Base-by-base conservation (phyloP, 2,797 vertebrate genomes). In the Neomorphus geoffroyi region DNA sequence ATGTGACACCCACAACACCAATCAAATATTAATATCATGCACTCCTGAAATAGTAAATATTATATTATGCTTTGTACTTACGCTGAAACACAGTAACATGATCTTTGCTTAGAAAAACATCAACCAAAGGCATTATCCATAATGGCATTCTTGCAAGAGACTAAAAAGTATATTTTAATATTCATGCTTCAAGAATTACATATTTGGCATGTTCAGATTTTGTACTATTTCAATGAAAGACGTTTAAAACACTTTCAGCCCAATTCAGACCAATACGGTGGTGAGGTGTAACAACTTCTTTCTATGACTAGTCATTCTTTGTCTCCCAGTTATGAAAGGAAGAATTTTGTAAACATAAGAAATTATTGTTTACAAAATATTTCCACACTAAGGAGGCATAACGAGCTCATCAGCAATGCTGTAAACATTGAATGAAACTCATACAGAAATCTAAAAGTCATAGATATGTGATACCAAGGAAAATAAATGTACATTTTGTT, bases 31-130 rank as follows among this genome's bases (percentile, higher is more conserved):
- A 96, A 97, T 85, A 90, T 43, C 6, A 19, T 21, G 41, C 28
- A 82, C 74, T 93, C 91, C 83, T 73, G 90, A 96, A 96, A 95
- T 35, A 91, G 96, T 80, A 97, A 97, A 93, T 92, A 92, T 80
- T 96, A 81, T 64, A 96, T 93, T 94, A 96, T 32, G 90, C 83
- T 96, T 96, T 92, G 80, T 69, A 90, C 81, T 97, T 93, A 86
- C 93, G 70, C 73, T 96, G 79, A 96, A 95, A 84, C 80, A 93
- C 35, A 90, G 88, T 84, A 86, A 77, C 80, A 85, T 96, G 86
- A 90, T 33, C 58, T 73, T 91, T 91, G 84, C 86, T 91, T 81
- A 80, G 21, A 92, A 96, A 96, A 92, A 54, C 33, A 77, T 71
- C 41, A 92, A 39, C 51, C 58, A 82, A 91, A 96, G 92, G 13